Percentiles rank a stretch among this genome's conserved stretches.
Evolutionary conservation across 2,113 vertebrate species (phyloP).

Genomic region (Triplophysa rosa): DNA sequence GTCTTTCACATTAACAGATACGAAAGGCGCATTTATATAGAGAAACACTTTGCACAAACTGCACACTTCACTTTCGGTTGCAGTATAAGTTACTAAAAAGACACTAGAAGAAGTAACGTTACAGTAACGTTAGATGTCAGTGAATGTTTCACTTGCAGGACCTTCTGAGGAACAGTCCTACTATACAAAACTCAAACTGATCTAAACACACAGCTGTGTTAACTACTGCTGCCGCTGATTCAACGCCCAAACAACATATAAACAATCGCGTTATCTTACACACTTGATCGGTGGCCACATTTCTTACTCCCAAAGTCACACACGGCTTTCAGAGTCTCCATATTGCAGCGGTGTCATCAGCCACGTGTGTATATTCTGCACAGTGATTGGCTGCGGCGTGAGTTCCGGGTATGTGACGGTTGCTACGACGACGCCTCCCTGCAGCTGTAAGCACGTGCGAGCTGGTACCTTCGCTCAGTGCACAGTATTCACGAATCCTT

Average conservation of each 20-base stretch:
- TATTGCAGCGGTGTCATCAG: slow-evolving; percentile 48
- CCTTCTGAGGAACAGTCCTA: background rate
- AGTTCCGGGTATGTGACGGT: slow-evolving; percentile 16
- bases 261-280: background rate
- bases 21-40: no score
- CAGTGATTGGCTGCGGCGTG: slow-evolving; percentile 61
- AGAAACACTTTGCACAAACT: background rate
- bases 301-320: slow-evolving; percentile 67
- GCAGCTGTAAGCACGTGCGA: background rate
- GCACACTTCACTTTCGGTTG: background rate
- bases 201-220: background rate
- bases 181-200: background rate
- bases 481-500: no score
- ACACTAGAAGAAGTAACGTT: background rate
- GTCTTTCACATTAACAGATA: background rate
- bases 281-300: background rate
- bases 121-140: background rate
- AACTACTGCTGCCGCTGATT: background rate
- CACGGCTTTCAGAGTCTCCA: slow-evolving; percentile 59
- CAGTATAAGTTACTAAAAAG: background rate
- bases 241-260: background rate
- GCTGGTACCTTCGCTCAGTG: no score
- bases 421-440: slow-evolving; percentile 22
- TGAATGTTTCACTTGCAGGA: background rate
- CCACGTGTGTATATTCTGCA: slow-evolving; percentile 42